A percentile compares a stretch with the other conserved stretches of the same genome.
Evolutionary conservation across 2,797 vertebrate genomes (phyloP).

Genomic region (Schizothorax lantsangensis): DNA sequence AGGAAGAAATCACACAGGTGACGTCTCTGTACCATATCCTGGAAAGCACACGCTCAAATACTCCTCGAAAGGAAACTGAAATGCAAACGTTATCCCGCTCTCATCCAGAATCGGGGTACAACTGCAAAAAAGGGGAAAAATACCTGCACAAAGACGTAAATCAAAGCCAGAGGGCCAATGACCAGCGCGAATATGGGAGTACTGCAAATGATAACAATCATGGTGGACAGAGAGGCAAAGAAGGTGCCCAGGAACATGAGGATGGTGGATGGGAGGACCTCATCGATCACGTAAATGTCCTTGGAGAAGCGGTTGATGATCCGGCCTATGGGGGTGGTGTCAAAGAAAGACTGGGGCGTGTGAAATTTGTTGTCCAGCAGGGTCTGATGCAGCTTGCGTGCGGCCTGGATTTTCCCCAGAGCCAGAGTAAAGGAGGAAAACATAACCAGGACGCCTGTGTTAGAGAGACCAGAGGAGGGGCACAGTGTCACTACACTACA

Average conservation of each 20-base stretch:
- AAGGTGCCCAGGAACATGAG: constrained; percentile 89
- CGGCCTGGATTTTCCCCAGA: constrained; percentile 87
- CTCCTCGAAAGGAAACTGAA: not conserved
- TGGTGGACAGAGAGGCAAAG: constrained; percentile 85
- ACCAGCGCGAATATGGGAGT: constrained; percentile 89
- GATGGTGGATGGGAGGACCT: constrained; percentile 85
- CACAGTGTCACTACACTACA: constrained; percentile 51
- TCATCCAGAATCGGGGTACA: not conserved
- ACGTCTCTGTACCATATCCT: not conserved
- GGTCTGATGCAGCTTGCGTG: constrained; percentile 80
- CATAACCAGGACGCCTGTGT: constrained; percentile 88
- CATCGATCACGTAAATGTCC: constrained; percentile 92
- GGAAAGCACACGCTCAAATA: constrained; percentile 7
- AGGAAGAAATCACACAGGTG: constrained; percentile 49
- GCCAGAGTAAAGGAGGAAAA: constrained; percentile 86
- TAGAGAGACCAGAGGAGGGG: constrained; percentile 49
- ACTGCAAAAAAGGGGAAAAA: constrained; percentile 34
- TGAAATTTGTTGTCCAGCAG: constrained; percentile 92
- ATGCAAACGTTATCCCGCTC: not conserved
- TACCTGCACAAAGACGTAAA: constrained; percentile 95
- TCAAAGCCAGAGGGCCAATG: constrained; percentile 82
- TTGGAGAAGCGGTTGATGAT: constrained; percentile 98
- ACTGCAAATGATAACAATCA: constrained; percentile 88
- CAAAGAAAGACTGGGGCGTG: constrained; percentile 93
- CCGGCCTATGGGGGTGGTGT: constrained; percentile 93